Evolutionary conservation across 1,140 invertebrate genomes (phyloP).

Genomic region (Cherax destructor): DNA sequence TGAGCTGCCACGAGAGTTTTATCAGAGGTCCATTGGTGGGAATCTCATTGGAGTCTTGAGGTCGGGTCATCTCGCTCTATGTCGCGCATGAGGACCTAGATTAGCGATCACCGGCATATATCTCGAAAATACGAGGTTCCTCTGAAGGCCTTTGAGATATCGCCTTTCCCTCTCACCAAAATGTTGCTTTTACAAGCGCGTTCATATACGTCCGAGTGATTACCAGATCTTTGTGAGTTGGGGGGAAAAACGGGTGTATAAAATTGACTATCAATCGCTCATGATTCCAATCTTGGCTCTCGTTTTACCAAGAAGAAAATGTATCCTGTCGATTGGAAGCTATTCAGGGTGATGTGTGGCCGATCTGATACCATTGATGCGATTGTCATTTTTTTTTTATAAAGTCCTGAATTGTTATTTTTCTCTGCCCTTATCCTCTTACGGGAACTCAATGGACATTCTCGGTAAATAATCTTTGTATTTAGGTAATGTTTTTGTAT

Average conservation of each 20-base stretch:
- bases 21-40: background rate
- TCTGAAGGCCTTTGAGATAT: background rate
- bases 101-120: background rate
- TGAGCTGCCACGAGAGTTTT: background rate
- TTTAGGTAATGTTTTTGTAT: background rate
- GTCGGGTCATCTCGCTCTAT: background rate
- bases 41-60: background rate
- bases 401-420: conserved; percentile 1
- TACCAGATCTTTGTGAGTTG: background rate
- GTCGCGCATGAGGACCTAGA: background rate
- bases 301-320: background rate
- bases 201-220: background rate
- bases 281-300: background rate
- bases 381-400: background rate
- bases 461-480: background rate
- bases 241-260: background rate
- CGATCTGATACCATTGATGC: background rate
- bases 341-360: conserved; percentile 11
- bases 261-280: background rate
- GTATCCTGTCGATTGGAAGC: background rate
- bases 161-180: background rate
- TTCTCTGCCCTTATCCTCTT: background rate
- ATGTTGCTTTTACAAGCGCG: background rate
- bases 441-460: background rate
- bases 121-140: background rate